A percentile compares a stretch with the other conserved stretches of the same genome.
These are phyloP conservation scores for Prunella himalayana DNA, from an alignment of 2,113 vertebrate genomes.

Conservation along the genomic window DNA sequence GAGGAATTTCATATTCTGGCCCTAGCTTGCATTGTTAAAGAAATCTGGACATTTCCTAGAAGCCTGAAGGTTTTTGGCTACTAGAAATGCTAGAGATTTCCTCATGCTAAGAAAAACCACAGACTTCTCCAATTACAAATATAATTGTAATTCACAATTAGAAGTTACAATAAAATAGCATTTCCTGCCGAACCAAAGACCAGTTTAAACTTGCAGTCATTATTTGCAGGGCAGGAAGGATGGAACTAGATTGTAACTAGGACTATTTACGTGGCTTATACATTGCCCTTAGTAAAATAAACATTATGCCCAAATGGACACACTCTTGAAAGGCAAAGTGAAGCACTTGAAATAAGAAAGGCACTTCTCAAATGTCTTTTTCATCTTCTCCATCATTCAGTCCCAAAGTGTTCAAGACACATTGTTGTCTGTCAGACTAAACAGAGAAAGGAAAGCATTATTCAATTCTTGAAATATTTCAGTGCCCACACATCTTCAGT, in stretches of 20 bases:
- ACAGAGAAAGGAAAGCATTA: slow-evolving; percentile 48
- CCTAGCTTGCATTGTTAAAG: background rate
- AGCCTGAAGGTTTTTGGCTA: slow-evolving; percentile 40
- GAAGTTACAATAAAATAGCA: slow-evolving; percentile 17
- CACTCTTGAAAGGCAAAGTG: background rate
- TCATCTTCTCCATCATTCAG: slow-evolving; percentile 21
- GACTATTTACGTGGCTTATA: background rate
- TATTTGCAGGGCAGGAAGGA: background rate
- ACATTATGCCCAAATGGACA: background rate
- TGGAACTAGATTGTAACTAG: background rate
- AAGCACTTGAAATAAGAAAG: slow-evolving; percentile 14
- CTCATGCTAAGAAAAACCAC: slow-evolving; percentile 32
- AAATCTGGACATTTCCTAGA: slow-evolving; percentile 39
- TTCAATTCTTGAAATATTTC: slow-evolving; percentile 65
- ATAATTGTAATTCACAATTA: slow-evolving; percentile 20
- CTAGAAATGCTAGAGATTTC: slow-evolving; percentile 7
- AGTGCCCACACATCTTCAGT: slow-evolving; percentile 63
- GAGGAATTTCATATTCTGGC: background rate
- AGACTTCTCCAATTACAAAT: slow-evolving; percentile 46
- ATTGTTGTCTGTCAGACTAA: slow-evolving; percentile 48
- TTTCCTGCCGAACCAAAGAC: slow-evolving; percentile 13
- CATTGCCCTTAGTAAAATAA: slow-evolving; percentile 22
- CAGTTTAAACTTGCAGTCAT: background rate
- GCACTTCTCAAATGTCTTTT: slow-evolving; percentile 40
- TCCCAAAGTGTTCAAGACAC: slow-evolving; percentile 16